Conservation (phyloP, 2,888 invertebrate genomes). For the Ormia ochracea region DNA sequence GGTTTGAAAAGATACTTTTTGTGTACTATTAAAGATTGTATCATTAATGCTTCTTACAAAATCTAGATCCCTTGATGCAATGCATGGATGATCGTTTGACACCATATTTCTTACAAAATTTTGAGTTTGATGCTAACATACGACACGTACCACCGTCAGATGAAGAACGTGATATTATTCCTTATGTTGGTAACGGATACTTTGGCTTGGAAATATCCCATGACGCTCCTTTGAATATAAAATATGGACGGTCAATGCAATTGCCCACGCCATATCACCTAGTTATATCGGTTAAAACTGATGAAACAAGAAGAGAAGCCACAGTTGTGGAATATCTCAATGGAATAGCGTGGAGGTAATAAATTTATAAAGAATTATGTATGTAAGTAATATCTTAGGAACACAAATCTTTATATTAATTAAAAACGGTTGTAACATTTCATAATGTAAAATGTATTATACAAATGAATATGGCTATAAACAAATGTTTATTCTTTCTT, state of each 20-base stretch:
- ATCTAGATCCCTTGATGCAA: conserved; percentile 78
- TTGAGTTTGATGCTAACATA: conserved; percentile 83
- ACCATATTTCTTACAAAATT: conserved; percentile 80
- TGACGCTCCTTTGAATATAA: conserved; percentile 83
- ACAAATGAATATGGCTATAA: neutral
- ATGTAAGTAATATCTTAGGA: no score
- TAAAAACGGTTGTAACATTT: no score
- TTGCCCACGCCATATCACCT: conserved; percentile 84
- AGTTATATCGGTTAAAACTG: conserved; percentile 78
- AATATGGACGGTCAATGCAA: conserved; percentile 82
- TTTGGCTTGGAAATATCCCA: conserved; percentile 82
- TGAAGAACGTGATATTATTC: conserved; percentile 81
- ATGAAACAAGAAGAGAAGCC: conserved; percentile 81
- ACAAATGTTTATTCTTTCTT: neutral
- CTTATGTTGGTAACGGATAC: conserved; percentile 86
- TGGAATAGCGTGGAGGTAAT: conserved; percentile 80
- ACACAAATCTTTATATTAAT: no score
- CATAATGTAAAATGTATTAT: no score
- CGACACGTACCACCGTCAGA: conserved; percentile 79
- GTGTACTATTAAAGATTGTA: neutral
- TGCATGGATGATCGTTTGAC: conserved; percentile 83
- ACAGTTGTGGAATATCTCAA: conserved; percentile 83
- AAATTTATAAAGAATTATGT: no score
- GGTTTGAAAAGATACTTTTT: conserved; percentile 65
- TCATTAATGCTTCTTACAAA: neutral